Percentiles rank a stretch among this genome's conserved stretches.
Conservation (phyloP, 2,797 vertebrate genomes). For the Silurus aristotelis region DNA sequence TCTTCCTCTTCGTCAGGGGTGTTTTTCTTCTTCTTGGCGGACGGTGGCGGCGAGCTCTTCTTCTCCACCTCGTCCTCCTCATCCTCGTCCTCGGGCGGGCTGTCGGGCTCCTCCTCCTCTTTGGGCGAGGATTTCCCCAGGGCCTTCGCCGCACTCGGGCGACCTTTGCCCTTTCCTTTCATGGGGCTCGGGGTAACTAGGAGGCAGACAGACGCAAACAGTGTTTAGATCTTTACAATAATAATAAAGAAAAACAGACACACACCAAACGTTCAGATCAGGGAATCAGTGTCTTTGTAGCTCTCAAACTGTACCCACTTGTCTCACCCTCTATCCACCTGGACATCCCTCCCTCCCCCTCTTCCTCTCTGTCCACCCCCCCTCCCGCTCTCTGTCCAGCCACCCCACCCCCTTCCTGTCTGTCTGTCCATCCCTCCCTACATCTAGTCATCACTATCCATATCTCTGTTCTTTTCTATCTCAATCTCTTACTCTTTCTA, state of each 20-base stretch:
- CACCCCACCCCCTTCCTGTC: background rate
- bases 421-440: background rate
- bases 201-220: constrained; percentile 19
- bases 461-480: background rate
- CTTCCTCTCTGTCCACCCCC: background rate
- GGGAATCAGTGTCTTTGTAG: background rate
- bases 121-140: constrained; percentile 94
- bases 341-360: background rate
- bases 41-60: constrained; percentile 79
- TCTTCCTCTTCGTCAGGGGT: constrained; percentile 67
- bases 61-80: constrained; percentile 80
- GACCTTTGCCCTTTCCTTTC: constrained; percentile 97
- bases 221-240: background rate
- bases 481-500: background rate
- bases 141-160: constrained; percentile 87
- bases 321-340: background rate
- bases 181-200: constrained; percentile 95
- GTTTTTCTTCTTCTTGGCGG: constrained; percentile 82
- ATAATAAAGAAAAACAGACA: no score
- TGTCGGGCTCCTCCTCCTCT: constrained; percentile 80
- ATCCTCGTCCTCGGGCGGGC: constrained; percentile 71
- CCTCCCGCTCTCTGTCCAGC: background rate
- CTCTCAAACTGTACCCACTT: no score
- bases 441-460: no score
- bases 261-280: background rate